Evolutionary conservation across 2,113 vertebrate genomes (phyloP).

Genomic region (Hydrochoerus hydrochaeris): DNA sequence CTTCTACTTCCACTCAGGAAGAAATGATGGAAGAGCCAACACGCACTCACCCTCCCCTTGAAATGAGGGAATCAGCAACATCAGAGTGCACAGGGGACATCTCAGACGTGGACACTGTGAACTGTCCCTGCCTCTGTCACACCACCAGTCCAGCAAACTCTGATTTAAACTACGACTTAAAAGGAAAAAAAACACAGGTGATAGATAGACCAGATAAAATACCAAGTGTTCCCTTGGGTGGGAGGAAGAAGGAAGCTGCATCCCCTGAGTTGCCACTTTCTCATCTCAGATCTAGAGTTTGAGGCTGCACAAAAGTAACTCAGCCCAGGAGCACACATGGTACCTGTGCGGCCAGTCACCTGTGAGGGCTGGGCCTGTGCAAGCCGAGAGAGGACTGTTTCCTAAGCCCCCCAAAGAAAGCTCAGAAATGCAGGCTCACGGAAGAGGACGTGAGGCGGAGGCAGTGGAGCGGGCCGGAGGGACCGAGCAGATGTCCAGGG

Average conservation of each 20-base stretch:
- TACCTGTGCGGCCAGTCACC: rapidly evolving
- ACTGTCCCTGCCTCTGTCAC: rapidly evolving
- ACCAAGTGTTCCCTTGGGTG: rapidly evolving
- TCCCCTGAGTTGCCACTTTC: not conserved
- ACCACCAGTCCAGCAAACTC: not conserved
- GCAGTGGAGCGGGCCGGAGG: not conserved
- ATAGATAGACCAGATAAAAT: not conserved
- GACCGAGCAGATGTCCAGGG: no score
- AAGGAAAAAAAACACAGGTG: not conserved
- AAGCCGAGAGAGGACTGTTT: not conserved
- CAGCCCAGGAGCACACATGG: not conserved
- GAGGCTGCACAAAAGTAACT: rapidly evolving
- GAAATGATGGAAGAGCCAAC: rapidly evolving
- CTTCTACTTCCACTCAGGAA: no score
- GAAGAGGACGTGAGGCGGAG: not conserved
- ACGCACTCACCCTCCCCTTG: rapidly evolving
- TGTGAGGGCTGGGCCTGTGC: not conserved
- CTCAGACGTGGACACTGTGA: not conserved
- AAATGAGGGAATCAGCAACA: rapidly evolving
- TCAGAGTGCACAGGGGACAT: not conserved
- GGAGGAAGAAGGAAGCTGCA: rapidly evolving
- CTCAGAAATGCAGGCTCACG: not conserved
- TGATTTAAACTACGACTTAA: not conserved
- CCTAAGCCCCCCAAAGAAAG: not conserved
- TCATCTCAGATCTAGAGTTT: not conserved